Evolutionary conservation across 2,888 invertebrate species (phyloP), one percentile per base, ranked within the genome.

Genomic region (Drosophila seclusa): DNA sequence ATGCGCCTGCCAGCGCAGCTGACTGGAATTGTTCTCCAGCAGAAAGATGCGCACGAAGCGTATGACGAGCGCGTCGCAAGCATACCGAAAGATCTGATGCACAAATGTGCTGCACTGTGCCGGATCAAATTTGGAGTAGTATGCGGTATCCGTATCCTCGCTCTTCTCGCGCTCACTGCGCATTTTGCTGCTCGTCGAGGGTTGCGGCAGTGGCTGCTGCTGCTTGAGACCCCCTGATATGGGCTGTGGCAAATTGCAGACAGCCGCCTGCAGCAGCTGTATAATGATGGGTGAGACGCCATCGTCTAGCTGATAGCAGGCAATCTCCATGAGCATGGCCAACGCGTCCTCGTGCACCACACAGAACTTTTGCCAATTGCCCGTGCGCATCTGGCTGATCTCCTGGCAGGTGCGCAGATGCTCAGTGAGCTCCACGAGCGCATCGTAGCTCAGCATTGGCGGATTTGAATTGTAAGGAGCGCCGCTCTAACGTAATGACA

Each of bases 1-100:
- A 92, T 99, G 99, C 0, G 98, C 98, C 93, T 99, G 98, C 99
- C 99, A 99, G 69, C 99, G 96, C 16, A 98, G 96, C 29, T 97
- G 96, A 0, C 98, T 97, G 11, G 97, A 96, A 92, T 99, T 99
- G 0, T 98, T 98, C 93, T 99, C 98, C 72, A 99, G 94, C 52
- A 99, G 94, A 94, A 99, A 99, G 0, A 97, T 97, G 82, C 97
- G 96, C 24, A 99, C 95, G 87, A 99, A 99, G 73, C 94, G 94
- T 10, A 93, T 94, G 13, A 94, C 87, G 34, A 94, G 80, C 11
- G 91, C 90, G 65, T 94, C 93, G 2, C 94, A 92, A 2, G 94
- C 94, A 91, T 95, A 95, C 73, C 95, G 94, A 87, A 95, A 96
- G 69, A 97, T 95, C 87, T 96, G 95, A 79, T 95, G 95, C 0